Conservation (phyloP, 2,888 invertebrate species). For the Lomographa bimaculata region DNA sequence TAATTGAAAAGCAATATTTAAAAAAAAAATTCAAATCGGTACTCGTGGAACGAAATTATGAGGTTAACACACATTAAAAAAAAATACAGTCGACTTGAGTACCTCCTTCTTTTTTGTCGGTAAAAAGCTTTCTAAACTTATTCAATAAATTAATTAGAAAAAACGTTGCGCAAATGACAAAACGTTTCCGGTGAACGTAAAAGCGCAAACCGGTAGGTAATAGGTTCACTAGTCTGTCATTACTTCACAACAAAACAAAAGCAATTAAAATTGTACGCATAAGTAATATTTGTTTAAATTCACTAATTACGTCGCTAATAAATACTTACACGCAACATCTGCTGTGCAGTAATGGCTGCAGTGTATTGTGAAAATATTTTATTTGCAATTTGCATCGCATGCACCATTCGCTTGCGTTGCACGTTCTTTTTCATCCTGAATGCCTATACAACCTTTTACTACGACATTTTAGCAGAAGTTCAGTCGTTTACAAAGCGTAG, state of each 20-base stretch:
- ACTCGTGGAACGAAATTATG: too few species aligned
- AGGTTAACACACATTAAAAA: too few species aligned
- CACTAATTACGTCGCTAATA: slow-evolving; percentile 78
- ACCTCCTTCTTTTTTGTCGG: too few species aligned
- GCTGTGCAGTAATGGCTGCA: slow-evolving; percentile 60
- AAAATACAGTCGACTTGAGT: too few species aligned
- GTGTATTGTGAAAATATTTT: slow-evolving; percentile 65
- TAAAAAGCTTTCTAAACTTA: too few species aligned
- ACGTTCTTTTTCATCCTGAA: slow-evolving; percentile 30
- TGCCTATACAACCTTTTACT: too few species aligned
- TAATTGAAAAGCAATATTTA: too few species aligned
- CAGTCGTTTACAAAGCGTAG: too few species aligned
- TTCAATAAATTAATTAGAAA: too few species aligned
- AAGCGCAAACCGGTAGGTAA: slow-evolving; percentile 39
- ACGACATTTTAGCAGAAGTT: too few species aligned
- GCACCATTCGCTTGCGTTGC: slow-evolving; percentile 43
- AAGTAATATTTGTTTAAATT: slow-evolving; percentile 80
- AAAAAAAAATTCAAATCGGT: too few species aligned
- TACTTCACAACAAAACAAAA: slow-evolving; percentile 45
- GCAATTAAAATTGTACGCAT: slow-evolving; percentile 76
- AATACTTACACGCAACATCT: slow-evolving; percentile 77
- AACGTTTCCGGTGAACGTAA: slow-evolving; percentile 45
- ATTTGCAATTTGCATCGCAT: slow-evolving; percentile 65
- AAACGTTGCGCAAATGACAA: too few species aligned
- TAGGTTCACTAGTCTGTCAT: slow-evolving; percentile 51